phyloP scores from a whole-genome alignment of 2,797 vertebrate species.

The Hemibagrus guttatus region DNA sequence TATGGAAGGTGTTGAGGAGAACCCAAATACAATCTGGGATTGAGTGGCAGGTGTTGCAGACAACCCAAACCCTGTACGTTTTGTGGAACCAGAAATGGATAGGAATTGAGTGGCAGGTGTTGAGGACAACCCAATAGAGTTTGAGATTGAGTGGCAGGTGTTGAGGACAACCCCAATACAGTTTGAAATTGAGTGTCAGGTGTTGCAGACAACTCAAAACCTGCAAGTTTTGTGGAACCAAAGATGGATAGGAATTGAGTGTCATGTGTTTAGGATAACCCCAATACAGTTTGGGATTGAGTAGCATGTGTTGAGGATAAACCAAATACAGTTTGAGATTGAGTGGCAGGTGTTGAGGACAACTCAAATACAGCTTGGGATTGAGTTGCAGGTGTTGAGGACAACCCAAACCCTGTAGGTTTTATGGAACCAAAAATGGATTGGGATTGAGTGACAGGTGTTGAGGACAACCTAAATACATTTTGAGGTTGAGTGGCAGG shows the following conservation, averaged over 20 bases:
- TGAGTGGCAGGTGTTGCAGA: neutral
- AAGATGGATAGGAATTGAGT: no score
- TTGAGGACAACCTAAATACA: neutral
- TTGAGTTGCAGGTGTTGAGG: neutral
- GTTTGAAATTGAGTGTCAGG: neutral
- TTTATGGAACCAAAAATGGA: no score
- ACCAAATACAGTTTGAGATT: no score
- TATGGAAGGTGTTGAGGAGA: neutral
- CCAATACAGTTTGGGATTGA: no score
- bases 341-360: neutral
- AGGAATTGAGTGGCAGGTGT: neutral
- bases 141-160: neutral
- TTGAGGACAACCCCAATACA: neutral
- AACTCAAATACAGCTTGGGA: no score
- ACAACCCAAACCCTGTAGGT: neutral
- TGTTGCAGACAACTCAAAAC: neutral
- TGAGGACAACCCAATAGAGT: neutral
- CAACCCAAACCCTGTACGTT: neutral
- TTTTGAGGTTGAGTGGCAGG: no score
- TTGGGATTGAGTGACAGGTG: neutral
- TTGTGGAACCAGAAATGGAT: no score
- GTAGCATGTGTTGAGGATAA: no score
- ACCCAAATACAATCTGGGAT: neutral
- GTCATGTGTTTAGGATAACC: no score
- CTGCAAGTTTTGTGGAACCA: neutral